Conservation (phyloP, 2,113 vertebrate genomes). For the Rhynchomys soricoides region DNA sequence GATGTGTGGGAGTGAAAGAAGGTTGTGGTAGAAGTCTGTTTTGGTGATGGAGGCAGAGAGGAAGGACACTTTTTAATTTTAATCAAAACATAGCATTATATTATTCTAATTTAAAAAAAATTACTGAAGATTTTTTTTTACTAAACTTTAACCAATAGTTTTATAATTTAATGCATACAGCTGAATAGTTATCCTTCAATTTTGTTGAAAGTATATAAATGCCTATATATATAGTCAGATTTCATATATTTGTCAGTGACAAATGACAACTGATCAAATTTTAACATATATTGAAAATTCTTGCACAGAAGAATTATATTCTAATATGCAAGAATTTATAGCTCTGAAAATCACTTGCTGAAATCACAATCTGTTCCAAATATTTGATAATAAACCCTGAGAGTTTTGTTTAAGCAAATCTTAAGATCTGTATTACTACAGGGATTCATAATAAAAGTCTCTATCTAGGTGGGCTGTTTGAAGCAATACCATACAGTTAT, state of each 20-base stretch:
- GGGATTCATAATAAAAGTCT: background rate
- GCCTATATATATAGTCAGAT: background rate
- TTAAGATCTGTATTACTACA: background rate
- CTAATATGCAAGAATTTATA: background rate
- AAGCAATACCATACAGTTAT: background rate
- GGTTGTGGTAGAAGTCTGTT: background rate
- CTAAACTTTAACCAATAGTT: background rate
- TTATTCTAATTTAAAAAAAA: background rate
- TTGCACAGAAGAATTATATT: background rate
- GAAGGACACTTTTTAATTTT: background rate
- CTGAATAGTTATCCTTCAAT: background rate
- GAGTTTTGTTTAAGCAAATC: background rate
- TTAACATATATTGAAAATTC: background rate
- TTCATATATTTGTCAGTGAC: background rate
- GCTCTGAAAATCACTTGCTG: background rate
- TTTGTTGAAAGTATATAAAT: background rate
- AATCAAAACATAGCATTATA: background rate
- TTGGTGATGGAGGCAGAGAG: background rate
- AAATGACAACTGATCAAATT: background rate
- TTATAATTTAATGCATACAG: background rate
- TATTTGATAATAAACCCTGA: background rate
- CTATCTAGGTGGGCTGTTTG: background rate
- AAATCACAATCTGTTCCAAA: background rate
- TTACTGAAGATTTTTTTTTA: background rate
- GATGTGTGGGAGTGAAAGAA: background rate